Percentiles rank a stretch among this genome's conserved stretches.
These are phyloP conservation scores for Tethya wilhelma DNA, from an alignment of 37 sponge, comb jelly and placozoan genomes.

Conservation along the genomic window DNA sequence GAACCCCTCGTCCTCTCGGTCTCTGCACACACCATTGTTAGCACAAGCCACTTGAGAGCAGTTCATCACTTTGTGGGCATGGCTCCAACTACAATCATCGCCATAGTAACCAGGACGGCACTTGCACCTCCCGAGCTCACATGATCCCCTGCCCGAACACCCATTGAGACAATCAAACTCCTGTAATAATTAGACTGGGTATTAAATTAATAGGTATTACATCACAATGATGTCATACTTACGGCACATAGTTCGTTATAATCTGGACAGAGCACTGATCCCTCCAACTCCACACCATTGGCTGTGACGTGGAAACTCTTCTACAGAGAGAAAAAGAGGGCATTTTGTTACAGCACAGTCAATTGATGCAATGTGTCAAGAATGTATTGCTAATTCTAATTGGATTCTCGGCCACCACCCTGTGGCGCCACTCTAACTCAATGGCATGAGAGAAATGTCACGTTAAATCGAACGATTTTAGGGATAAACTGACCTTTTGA, in stretches of 20 bases:
- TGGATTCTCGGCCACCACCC: no score
- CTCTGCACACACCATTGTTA: constrained; percentile 44
- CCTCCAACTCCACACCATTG: no score
- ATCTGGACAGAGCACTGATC: constrained; percentile 48
- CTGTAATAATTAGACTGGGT: constrained; percentile 13
- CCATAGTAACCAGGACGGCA: constrained; percentile 74
- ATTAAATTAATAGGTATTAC: not conserved
- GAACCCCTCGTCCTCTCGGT: constrained; percentile 15
- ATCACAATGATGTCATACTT: not conserved
- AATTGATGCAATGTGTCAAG: no score
- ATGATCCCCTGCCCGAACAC: constrained; percentile 52
- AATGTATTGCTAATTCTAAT: no score
- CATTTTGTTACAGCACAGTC: no score
- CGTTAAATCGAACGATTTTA: no score
- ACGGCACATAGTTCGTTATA: constrained; percentile 56
- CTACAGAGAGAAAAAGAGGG: no score
- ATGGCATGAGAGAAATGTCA: no score
- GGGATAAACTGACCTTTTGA: constrained; percentile 24
- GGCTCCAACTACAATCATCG: constrained; percentile 56
- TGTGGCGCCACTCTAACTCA: no score
- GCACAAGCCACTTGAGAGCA: constrained; percentile 33
- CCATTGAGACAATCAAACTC: constrained; percentile 27
- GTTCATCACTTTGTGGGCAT: not conserved
- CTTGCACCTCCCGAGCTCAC: constrained; percentile 37
- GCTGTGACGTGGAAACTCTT: no score